Evolutionary conservation across 2,888 invertebrate species (phyloP).

Genomic region (Trissoscelio sp.): DNA sequence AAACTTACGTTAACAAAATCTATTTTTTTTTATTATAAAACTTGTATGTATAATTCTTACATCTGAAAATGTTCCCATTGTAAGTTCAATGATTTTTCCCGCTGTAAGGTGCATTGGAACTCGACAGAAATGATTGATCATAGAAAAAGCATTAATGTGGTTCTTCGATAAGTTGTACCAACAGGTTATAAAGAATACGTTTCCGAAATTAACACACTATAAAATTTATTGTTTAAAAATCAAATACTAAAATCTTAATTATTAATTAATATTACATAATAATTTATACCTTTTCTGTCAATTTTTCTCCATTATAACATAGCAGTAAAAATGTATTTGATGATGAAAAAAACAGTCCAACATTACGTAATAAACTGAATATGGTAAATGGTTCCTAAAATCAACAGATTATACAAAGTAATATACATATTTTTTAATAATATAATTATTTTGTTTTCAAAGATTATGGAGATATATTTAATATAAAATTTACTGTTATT

Average conservation of each 20-base stretch:
- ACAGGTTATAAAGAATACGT: neutral
- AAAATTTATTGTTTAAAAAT: neutral
- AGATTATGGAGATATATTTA: no score
- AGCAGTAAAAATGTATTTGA: conserved; percentile 21
- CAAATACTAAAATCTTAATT: neutral
- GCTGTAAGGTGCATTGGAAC: conserved; percentile 4
- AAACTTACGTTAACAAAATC: neutral
- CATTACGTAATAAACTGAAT: conserved; percentile 3
- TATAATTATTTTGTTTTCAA: neutral
- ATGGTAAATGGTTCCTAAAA: conserved; percentile 7
- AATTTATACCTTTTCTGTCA: neutral
- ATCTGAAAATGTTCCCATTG: conserved; percentile 37
- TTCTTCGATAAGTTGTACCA: conserved; percentile 34
- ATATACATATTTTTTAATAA: neutral
- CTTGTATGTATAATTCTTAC: conserved; percentile 6
- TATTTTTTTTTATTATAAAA: neutral
- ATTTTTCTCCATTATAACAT: conserved; percentile 26
- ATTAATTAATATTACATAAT: no score
- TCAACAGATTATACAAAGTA: neutral
- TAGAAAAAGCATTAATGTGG: conserved; percentile 3
- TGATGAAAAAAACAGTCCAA: conserved; percentile 26
- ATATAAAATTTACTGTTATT: conserved; percentile 14
- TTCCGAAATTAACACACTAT: conserved; percentile 14
- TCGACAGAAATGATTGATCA: conserved; percentile 20
- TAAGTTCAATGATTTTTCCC: conserved; percentile 24